These are phyloP conservation scores for Antidorcas marsupialis DNA, from an alignment of 2,113 vertebrate genomes.

Conservation along the genomic window DNA sequence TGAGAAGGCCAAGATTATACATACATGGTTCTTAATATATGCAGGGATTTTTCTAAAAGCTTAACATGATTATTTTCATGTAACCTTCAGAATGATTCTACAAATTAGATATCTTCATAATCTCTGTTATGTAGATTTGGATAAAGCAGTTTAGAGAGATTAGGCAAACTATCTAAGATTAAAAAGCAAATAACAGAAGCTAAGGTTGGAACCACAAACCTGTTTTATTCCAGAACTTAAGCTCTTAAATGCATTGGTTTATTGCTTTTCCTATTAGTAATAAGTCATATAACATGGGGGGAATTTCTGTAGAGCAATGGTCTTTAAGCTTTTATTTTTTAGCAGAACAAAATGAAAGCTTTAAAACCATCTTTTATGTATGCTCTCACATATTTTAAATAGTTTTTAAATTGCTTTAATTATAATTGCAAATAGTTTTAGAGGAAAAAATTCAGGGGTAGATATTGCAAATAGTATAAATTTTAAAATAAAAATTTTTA, in stretches of 20 bases:
- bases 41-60: neutral
- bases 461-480: neutral
- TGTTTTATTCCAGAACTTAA: neutral
- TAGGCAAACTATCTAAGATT: neutral
- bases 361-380: neutral
- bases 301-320: neutral
- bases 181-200: neutral
- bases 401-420: neutral
- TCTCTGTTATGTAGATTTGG: neutral
- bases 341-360: neutral
- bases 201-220: neutral
- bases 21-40: neutral
- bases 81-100: neutral
- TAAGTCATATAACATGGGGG: neutral
- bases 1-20: neutral
- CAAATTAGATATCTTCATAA: neutral
- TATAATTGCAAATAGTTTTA: neutral
- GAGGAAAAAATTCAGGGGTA: neutral
- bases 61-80: neutral
- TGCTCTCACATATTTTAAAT: neutral
- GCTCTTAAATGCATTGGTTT: neutral
- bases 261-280: neutral
- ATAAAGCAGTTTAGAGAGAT: neutral
- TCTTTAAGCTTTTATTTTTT: neutral
- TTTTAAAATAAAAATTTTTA: neutral